These are phyloP conservation scores for Calidris pugnax DNA, from an alignment of 2,113 vertebrate genomes.

Conservation along the genomic window DNA sequence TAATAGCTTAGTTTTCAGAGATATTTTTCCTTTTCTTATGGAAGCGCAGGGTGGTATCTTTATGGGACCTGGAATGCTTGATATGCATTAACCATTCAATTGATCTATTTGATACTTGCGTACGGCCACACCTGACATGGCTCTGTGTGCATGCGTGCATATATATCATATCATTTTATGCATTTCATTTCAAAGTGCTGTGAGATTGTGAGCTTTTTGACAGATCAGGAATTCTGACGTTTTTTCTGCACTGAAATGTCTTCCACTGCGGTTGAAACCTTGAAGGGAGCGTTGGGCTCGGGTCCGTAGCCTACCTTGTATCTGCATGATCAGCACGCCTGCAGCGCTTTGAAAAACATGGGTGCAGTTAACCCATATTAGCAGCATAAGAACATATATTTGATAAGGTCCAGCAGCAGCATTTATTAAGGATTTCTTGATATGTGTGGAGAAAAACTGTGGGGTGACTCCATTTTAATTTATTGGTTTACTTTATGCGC, in stretches of 20 bases:
- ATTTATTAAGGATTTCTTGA: background rate
- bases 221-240: background rate
- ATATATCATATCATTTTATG: too few species aligned
- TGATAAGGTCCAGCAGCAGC: background rate
- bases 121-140: slow-evolving; percentile 37
- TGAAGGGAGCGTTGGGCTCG: background rate
- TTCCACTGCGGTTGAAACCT: background rate
- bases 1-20: background rate
- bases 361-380: background rate
- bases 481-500: background rate
- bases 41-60: background rate
- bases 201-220: background rate
- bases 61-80: background rate
- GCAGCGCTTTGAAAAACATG: background rate
- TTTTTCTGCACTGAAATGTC: background rate
- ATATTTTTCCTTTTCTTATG: background rate
- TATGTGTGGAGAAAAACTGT: background rate
- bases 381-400: accelerated
- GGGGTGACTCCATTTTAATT: slow-evolving; percentile 45
- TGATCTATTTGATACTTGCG: background rate
- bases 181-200: background rate
- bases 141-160: background rate
- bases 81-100: background rate
- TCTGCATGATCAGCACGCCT: background rate
- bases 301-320: background rate